These are phyloP conservation scores for Pegea sp. DNA, from an alignment of 23 tunicate genomes.

Conservation along the genomic window DNA sequence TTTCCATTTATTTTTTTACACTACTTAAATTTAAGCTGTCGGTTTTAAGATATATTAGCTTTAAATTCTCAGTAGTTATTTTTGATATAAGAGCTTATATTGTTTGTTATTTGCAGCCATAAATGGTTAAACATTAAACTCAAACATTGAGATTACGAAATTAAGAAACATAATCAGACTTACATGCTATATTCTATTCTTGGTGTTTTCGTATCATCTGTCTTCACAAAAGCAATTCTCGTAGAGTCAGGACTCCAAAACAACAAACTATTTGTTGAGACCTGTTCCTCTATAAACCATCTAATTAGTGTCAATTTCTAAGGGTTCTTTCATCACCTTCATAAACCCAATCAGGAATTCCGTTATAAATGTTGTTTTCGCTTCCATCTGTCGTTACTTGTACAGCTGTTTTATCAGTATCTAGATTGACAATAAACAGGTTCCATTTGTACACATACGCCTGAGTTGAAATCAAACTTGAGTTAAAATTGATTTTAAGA, in stretches of 20 bases:
- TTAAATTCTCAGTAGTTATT: too few species aligned
- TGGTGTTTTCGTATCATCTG: conserved; percentile 24
- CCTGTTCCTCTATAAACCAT: conserved; percentile 70
- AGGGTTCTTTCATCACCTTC: conserved; percentile 32
- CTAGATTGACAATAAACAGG: conserved; percentile 22
- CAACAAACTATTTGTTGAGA: conserved; percentile 46
- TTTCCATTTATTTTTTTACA: too few species aligned
- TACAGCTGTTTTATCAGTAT: conserved; percentile 8
- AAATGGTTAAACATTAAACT: too few species aligned
- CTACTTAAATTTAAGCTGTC: too few species aligned
- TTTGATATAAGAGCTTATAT: too few species aligned
- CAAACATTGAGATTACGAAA: too few species aligned
- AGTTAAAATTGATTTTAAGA: too few species aligned
- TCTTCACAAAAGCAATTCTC: conserved; percentile 26
- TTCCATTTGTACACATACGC: conserved; percentile 44
- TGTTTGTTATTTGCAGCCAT: too few species aligned
- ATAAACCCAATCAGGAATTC: conserved; percentile 86
- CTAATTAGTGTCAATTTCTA: background rate
- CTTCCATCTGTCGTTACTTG: conserved; percentile 19
- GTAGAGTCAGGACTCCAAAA: conserved; percentile 59
- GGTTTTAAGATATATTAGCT: too few species aligned
- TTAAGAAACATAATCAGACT: too few species aligned
- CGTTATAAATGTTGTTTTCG: conserved; percentile 38
- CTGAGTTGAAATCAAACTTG: too few species aligned
- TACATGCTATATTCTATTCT: conserved; percentile 73